Evolutionary conservation across 2,888 invertebrate genomes (phyloP), one percentile per base, ranked within the genome.

Genomic region (Hydraecia micacea): DNA sequence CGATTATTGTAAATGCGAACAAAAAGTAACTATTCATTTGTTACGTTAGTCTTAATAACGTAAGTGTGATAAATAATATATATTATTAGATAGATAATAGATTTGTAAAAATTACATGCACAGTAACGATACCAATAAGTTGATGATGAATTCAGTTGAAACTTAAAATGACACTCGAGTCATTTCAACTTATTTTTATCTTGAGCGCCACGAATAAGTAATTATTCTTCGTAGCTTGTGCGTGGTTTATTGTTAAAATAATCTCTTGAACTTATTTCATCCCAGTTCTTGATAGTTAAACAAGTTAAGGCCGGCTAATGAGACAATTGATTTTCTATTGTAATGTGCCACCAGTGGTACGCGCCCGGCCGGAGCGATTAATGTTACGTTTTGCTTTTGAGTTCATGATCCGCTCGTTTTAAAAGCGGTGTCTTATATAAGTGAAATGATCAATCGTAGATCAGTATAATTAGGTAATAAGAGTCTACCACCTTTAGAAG

Each of bases 381-480:
- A 58, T 63, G 60, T 67, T 62, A 62, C 39, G 62, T 60, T 2
- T 32, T 32, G n/a, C n/a, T n/a, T 60, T 15, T 70, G 69, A 70
- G n/a, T 78, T 69, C 66, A 79, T 32, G n/a, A 79, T 42, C 25
- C 21, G 42, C 58, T 60, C 62, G 18, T 66, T 80, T 58, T 68
- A 75, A 55, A 67, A 62, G 46, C 46, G 39, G 25, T 49, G 25
- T 66, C 55, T 32, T 25, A 18, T 68, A 36, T 62, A 55, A 55
- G 65, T 62, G n/a, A 46, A 72, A 52, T 63, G 58, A 79, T 72
- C 67, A 83, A 73, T 62, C 13, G 1, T 73, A 73, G 46, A 39
- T 73, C 15, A 73, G 15, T 79, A 60, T 83, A 77, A 32, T 36
- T 82, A 74, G n/a, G 13, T 65, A 58, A 28, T 75, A 73, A 62